Base-by-base conservation (phyloP, 2,797 vertebrate species). In the Siniperca scherzeri region DNA sequence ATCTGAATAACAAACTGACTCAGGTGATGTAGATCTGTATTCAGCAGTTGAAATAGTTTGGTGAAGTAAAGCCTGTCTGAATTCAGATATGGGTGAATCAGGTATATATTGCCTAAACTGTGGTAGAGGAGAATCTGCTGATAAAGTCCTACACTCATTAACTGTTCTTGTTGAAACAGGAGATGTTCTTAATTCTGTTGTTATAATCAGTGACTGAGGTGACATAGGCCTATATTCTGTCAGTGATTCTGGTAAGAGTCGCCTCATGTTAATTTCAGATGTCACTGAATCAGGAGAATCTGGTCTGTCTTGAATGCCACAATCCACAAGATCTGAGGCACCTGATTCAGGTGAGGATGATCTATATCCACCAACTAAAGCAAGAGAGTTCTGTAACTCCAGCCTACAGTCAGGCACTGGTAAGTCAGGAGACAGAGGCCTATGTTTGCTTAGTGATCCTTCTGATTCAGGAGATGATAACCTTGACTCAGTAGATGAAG, bases 41-140 rank as follows among this genome's bases (percentile, higher is more conserved):
- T 46, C 77, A 70, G 64, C 40, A 53, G 68, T 14, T 68, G 76
- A 70, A 67, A 85, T 55, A 46, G 7, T 50, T 82, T 44, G 66
- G 4, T 82, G 13, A 65, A 46, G 0, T 10, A 88, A 38, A 50
- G 44, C 42, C 12, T 50, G 65, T 61, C n/a, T 59, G 14, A 91
- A 94, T 4, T 90, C 78, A 72, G 85, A 88, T 71, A 91, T 77
- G 33, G 91, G 89, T 7, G 90, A 94, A 56, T 94, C 92, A 52
- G 88, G 90, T 21, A 68, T 33, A 38, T 44, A 60, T 22, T 81
- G 69, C 53, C 0, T 42, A 55, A 82, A 89, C 40, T 82, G 81
- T 33, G 76, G 80, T 70, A 86, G 8, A 72, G 81, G 81, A 57
- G 83, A 84, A 56, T 89, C 85, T 56, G 78, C 57, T 5, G 78